These are phyloP conservation scores for Bambusicola thoracicus DNA, from an alignment of 2,113 vertebrate genomes.

Conservation along the genomic window DNA sequence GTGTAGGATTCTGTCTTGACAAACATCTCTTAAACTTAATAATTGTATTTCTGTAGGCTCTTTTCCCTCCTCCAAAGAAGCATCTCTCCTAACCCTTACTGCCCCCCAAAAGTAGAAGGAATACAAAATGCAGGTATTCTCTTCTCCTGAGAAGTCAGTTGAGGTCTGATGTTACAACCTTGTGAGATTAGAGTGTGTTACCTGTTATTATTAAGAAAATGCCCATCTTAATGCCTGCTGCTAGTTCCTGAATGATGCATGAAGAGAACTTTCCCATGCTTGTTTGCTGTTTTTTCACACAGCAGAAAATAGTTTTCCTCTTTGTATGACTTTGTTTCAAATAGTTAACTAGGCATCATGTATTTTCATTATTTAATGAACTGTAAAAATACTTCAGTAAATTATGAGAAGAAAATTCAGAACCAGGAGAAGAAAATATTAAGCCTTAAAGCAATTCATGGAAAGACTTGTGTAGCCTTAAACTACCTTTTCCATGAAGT, in stretches of 20 bases:
- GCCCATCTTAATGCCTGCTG: background rate
- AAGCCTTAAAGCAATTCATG: background rate
- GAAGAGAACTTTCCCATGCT: background rate
- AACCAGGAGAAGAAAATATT: background rate
- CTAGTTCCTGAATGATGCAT: background rate
- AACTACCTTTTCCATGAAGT: background rate
- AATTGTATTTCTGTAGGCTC: background rate
- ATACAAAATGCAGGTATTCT: fast-evolving
- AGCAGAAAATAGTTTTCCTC: background rate
- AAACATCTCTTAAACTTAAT: background rate
- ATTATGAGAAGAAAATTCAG: fast-evolving
- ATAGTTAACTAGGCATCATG: background rate
- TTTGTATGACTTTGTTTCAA: background rate
- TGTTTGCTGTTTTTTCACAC: background rate
- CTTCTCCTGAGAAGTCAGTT: background rate
- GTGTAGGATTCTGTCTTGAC: fast-evolving
- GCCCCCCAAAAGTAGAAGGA: fast-evolving
- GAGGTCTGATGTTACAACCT: background rate
- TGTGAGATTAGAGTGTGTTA: background rate
- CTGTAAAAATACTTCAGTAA: background rate
- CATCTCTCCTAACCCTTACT: background rate
- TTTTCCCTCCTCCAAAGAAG: fast-evolving
- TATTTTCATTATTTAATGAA: background rate
- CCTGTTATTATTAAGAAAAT: background rate
- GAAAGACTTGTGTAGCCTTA: background rate